phyloP scores from a whole-genome alignment of 2,888 invertebrate species.

The Plebejus melissa region DNA sequence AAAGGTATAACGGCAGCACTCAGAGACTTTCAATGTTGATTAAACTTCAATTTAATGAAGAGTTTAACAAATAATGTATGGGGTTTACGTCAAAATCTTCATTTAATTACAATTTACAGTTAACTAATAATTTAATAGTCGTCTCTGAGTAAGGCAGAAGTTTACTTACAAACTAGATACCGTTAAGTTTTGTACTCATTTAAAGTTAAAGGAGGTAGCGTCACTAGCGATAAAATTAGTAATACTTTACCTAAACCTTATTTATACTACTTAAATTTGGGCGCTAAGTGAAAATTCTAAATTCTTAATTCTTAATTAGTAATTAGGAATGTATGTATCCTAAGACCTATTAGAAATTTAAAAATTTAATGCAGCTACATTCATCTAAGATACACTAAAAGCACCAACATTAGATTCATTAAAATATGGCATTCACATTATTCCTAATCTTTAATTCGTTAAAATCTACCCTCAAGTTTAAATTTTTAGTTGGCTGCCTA shows the following conservation, averaged over 20 bases:
- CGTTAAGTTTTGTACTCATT: neutral
- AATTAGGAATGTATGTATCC: slow-evolving; percentile 1
- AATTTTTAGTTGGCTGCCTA: neutral
- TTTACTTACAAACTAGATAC: neutral
- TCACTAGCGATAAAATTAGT: neutral
- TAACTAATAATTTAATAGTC: too few species aligned
- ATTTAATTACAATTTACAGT: too few species aligned
- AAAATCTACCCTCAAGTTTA: neutral
- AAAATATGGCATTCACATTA: slow-evolving; percentile 4
- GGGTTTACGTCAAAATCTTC: too few species aligned
- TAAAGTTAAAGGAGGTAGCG: slow-evolving; percentile 14
- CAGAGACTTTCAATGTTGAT: too few species aligned
- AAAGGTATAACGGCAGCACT: neutral
- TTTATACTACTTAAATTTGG: neutral
- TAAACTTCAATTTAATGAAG: too few species aligned
- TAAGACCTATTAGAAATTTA: neutral
- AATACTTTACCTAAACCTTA: neutral
- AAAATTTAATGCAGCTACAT: neutral
- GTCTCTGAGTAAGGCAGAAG: too few species aligned
- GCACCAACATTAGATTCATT: slow-evolving; percentile 2
- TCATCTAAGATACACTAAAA: neutral
- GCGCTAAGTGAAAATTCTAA: neutral
- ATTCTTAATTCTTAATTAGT: neutral
- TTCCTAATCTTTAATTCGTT: neutral
- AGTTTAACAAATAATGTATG: too few species aligned